Evolutionary conservation across 2,113 vertebrate species (phyloP).

Genomic region (Sylvicapra grimmia): DNA sequence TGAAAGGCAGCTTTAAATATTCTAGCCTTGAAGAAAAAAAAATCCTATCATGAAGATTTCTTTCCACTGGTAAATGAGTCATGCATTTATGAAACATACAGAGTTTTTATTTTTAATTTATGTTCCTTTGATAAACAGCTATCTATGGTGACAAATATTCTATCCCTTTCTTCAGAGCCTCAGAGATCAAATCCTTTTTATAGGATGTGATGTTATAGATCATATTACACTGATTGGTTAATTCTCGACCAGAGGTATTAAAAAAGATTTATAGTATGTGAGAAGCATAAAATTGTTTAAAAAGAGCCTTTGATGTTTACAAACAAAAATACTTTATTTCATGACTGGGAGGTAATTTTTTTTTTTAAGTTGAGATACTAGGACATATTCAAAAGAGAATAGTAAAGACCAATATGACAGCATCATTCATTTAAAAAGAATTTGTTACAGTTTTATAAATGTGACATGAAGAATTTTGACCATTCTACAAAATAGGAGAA

Average conservation of each 20-base stretch:
- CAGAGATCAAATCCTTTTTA: conserved; percentile 1
- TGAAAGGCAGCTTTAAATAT: neutral
- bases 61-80: neutral
- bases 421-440: neutral
- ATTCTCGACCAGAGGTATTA: conserved; percentile 35
- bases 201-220: neutral
- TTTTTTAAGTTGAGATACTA: neutral
- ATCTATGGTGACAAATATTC: conserved; percentile 10
- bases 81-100: neutral
- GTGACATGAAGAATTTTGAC: neutral
- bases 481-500: fast-evolving
- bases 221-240: neutral
- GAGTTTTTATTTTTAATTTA: conserved; percentile 9
- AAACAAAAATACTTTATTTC: conserved; percentile 48
- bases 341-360: neutral
- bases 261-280: conserved; percentile 23
- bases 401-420: neutral
- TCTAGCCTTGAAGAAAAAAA: neutral
- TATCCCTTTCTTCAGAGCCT: neutral
- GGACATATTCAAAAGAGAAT: neutral
- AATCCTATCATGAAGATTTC: neutral
- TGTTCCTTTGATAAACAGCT: conserved; percentile 37
- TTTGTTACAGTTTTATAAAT: neutral
- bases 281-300: conserved; percentile 9
- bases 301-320: conserved; percentile 53